Percentiles rank a stretch among this genome's conserved stretches.
Evolutionary conservation across 1,140 invertebrate species (phyloP).

Genomic region (Drosophila eugracilis): DNA sequence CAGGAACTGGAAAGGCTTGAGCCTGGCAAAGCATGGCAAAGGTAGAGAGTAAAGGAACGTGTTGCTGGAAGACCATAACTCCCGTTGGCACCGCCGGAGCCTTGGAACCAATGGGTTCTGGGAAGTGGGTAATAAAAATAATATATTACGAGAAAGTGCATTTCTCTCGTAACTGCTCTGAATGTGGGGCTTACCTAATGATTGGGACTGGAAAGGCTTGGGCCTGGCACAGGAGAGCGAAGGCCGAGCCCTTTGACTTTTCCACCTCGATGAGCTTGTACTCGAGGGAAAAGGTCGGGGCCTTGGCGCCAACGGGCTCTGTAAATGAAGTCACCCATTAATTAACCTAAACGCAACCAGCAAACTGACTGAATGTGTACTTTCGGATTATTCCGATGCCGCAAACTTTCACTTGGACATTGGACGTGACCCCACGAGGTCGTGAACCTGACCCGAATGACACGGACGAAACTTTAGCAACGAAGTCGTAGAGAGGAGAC

Average conservation of each 20-base stretch:
- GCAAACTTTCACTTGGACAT: slow-evolving; percentile 11
- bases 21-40: slow-evolving; percentile 90
- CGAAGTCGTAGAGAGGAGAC: neutral
- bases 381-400: slow-evolving; percentile 1
- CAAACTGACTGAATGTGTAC: slow-evolving; percentile 41
- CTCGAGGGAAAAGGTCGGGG: slow-evolving; percentile 88
- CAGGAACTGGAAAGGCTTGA: slow-evolving; percentile 89
- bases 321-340: slow-evolving; percentile 25
- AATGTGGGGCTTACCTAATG: slow-evolving; percentile 42
- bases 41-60: slow-evolving; percentile 83
- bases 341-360: neutral
- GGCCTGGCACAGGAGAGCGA: slow-evolving; percentile 87
- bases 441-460: slow-evolving; percentile 17
- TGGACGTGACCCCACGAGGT: slow-evolving; percentile 56
- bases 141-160: neutral
- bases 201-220: slow-evolving; percentile 47
- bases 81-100: slow-evolving; percentile 89
- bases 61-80: slow-evolving; percentile 87
- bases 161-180: slow-evolving; percentile 5
- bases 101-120: slow-evolving; percentile 91
- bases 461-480: slow-evolving; percentile 37
- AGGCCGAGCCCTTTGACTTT: slow-evolving; percentile 64
- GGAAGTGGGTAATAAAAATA: neutral
- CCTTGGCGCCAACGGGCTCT: slow-evolving; percentile 90
- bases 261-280: slow-evolving; percentile 86